Evolutionary conservation across 1,140 invertebrate genomes (phyloP).

Genomic region (Scaptomyza hsui): DNA sequence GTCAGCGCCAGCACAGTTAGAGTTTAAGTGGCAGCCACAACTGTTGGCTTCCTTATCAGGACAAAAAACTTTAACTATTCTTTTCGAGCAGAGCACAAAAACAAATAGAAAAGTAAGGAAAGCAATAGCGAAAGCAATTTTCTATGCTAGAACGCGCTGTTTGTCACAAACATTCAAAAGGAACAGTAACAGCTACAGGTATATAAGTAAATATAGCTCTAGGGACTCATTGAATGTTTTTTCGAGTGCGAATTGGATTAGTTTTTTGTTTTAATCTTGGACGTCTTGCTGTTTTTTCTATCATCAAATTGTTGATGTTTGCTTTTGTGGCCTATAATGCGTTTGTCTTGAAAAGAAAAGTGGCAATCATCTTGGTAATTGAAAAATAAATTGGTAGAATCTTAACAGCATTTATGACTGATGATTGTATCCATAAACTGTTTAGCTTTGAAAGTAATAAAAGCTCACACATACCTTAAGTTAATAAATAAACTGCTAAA

Average conservation of each 20-base stretch:
- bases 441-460: too few relatives aligned
- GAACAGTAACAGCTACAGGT: constrained; percentile 30
- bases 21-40: constrained; percentile 17
- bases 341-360: constrained; percentile 4
- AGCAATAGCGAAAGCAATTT: constrained; percentile 65
- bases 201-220: constrained; percentile 46
- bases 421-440: too few relatives aligned
- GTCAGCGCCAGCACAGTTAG: constrained; percentile 33
- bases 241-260: constrained; percentile 44
- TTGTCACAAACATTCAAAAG: constrained; percentile 23
- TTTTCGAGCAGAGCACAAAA: constrained; percentile 6
- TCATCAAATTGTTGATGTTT: constrained; percentile 3
- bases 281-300: constrained; percentile 18
- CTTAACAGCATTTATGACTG: too few relatives aligned
- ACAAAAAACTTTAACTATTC: constrained; percentile 38
- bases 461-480: too few relatives aligned
- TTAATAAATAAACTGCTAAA: neutral
- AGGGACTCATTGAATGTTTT: constrained; percentile 50
- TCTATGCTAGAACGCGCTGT: constrained; percentile 19
- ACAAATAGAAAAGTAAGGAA: neutral
- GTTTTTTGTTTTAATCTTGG: constrained; percentile 35
- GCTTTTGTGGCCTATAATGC: neutral
- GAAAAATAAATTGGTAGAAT: neutral
- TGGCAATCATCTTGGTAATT: constrained; percentile 15
- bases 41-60: constrained; percentile 31